Percentiles rank a stretch among this genome's conserved stretches.
These are phyloP conservation scores for Cossypha heuglini DNA, from an alignment of 2,797 vertebrate genomes.

Conservation along the genomic window DNA sequence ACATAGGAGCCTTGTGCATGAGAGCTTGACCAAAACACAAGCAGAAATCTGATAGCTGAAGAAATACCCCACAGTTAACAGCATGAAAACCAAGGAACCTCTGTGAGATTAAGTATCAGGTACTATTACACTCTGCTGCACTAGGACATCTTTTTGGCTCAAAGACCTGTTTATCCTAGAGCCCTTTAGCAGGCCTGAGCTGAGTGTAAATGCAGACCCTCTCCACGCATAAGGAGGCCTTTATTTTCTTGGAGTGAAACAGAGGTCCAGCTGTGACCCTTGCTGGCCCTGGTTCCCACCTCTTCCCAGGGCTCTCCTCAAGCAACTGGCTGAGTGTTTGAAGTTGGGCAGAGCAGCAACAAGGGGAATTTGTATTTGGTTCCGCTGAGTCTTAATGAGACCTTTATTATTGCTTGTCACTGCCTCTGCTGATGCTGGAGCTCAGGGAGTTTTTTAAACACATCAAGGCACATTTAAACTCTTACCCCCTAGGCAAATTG, in stretches of 20 bases:
- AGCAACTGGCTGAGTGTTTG: conserved; percentile 27
- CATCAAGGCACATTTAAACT: conserved; percentile 42
- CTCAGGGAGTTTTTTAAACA: conserved; percentile 25
- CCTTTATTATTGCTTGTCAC: conserved; percentile 21
- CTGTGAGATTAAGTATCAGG: conserved; percentile 24
- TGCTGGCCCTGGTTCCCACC: not conserved
- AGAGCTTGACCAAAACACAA: conserved; percentile 17
- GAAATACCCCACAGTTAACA: not conserved
- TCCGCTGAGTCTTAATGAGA: conserved; percentile 29
- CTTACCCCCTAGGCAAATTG: conserved; percentile 44
- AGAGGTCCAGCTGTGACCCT: conserved; percentile 50
- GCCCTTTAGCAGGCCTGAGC: not conserved
- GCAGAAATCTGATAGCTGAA: conserved; percentile 27
- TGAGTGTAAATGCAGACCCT: not conserved
- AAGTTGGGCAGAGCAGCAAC: conserved; percentile 28
- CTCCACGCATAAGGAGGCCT: not conserved
- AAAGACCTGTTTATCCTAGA: conserved; percentile 34
- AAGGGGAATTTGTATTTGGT: conserved; percentile 49
- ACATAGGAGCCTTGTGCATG: conserved; percentile 18
- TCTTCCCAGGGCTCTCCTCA: conserved; percentile 25
- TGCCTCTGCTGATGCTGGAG: not conserved
- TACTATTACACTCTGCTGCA: not conserved
- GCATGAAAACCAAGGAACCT: conserved; percentile 1
- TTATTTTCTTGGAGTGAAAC: conserved; percentile 14
- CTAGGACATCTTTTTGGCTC: conserved; percentile 32